Evolutionary conservation across 2,888 invertebrate genomes (phyloP), one percentile per base, ranked within the genome.

Genomic region (Abrostola tripartita): DNA sequence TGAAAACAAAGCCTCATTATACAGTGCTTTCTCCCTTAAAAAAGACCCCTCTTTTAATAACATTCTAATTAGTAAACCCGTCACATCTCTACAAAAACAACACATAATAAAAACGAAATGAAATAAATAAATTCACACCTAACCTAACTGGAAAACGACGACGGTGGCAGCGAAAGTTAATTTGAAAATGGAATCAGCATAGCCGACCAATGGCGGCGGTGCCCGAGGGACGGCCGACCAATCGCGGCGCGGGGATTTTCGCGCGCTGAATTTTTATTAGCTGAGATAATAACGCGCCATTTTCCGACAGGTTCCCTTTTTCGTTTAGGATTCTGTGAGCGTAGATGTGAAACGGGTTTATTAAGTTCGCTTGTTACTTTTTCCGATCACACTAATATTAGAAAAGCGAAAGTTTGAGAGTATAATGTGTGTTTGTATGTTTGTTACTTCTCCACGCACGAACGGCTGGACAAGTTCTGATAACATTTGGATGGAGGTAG

Each of bases 221-320:
- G 85, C 89, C 83, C 89, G 79, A 80, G 92, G 93, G 90, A 88
- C 85, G 81, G 82, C 67, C 85, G 85, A 71, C 94, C 93, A 94
- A 94, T 93, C 83, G 83, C 81, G 75, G 78, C 79, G 83, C 82
- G 70, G 82, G 86, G 89, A 91, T 92, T 93, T 94, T 92, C 94
- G 94, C 94, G 94, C 93, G 92, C 92, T 92, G 94, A 93, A 94
- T 94, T 94, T 94, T 94, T 94, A 94, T 94, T 94, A 94, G 92
- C 90, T 81, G 69, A 88, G 92, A 93, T 93, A 93, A 93, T 93
- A 93, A 92, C 88, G 86, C 91, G 92, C 92, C 94, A 93, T 93
- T 92, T 93, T 92, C 92, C 85, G 89, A 90, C 90, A 89, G 88
- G 85, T 90, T 85, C 84, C 88, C 88, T 89, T 90, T 91, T 91